Evolutionary conservation across 2,888 invertebrate species (phyloP), one percentile per base, ranked within the genome.

Genomic region (Nephrocerus scutellatus): DNA sequence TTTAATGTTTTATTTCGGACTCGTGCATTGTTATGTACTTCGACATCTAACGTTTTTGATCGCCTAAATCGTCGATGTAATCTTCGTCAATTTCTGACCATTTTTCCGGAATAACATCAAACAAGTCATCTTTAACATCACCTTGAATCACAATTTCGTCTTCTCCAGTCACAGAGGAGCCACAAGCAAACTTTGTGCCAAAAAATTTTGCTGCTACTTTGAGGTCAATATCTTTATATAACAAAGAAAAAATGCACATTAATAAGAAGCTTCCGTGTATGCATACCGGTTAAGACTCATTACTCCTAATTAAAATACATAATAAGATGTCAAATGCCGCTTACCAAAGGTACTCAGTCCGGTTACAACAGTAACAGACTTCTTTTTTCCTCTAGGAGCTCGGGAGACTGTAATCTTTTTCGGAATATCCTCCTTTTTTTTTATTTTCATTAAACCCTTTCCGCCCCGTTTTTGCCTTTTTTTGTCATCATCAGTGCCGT

Each of bases 71-170:
- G 68, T 91, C 91, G 68, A 92, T 90, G 52, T 79, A 81, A 63
- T 91, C 90, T 70, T 90, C 90, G 70, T 90, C 89, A 65, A 92
- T 88, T 74, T 92, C 88, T 38, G 92, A 84, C 96, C 96, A 98
- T 69, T 98, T 98, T 58, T 96, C 96, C 36, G 95, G 92, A 61
- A 98, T 89, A 49, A 97, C 82, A 72, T 98, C 97, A 70, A 93
- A 91, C 16, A 98, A 72, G 56, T 98, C 97, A 74, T 97, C 96
- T 70, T 97, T 96, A 1, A 97, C 93, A 72, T 97, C 96, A 37
- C 96, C 97, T 70, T 98, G 97, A 62, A 98, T 95, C 30, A 98
- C 97, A 62, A 98, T 97, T 71, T 98, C 98, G 75, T 98, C 97
- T 52, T 95, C 92, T 6, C 93, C 96, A 20, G 96, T 96, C 2